A percentile compares a stretch with the other conserved stretches of the same genome.
phyloP scores from a whole-genome alignment of 2,888 invertebrate species.

The Protonemura montana region DNA sequence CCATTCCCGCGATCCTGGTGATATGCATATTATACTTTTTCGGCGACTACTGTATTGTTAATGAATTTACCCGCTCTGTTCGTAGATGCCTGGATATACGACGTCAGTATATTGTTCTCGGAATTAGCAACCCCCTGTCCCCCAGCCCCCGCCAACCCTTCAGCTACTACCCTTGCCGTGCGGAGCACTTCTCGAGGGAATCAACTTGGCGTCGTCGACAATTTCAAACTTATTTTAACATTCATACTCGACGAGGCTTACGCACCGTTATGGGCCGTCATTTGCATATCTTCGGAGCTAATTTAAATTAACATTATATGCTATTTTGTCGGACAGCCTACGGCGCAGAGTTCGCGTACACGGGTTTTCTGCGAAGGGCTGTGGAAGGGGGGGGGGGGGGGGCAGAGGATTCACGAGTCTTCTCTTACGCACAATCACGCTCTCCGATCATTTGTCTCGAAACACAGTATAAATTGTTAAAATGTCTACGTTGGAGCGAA shows the following conservation, averaged over 20 bases:
- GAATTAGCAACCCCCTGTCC: conserved; percentile 46
- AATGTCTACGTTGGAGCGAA: too few relatives aligned
- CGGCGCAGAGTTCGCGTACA: not conserved
- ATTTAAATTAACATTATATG: conserved; percentile 50
- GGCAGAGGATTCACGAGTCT: not conserved
- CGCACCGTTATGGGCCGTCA: conserved; percentile 48
- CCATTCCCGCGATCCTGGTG: not conserved
- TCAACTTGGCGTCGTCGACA: conserved; percentile 62
- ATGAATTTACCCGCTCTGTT: conserved; percentile 49
- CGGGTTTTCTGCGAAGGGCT: not conserved
- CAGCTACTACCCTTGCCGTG: conserved; percentile 13
- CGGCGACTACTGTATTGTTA: conserved; percentile 46
- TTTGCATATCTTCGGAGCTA: conserved; percentile 50
- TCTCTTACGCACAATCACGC: not conserved
- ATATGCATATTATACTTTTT: conserved; percentile 46
- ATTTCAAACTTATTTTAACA: conserved; percentile 66
- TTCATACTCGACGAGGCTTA: conserved; percentile 57
- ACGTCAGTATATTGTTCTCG: conserved; percentile 44
- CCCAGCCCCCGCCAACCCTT: conserved; percentile 37
- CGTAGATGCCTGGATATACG: conserved; percentile 48
- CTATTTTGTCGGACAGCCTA: conserved; percentile 31
- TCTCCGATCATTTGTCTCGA: not conserved
- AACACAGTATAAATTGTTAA: not conserved
- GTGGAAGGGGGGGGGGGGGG: not conserved
- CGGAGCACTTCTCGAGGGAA: conserved; percentile 57